Conservation (phyloP, 1,140 invertebrate genomes). For the Drosophila pachea region DNA sequence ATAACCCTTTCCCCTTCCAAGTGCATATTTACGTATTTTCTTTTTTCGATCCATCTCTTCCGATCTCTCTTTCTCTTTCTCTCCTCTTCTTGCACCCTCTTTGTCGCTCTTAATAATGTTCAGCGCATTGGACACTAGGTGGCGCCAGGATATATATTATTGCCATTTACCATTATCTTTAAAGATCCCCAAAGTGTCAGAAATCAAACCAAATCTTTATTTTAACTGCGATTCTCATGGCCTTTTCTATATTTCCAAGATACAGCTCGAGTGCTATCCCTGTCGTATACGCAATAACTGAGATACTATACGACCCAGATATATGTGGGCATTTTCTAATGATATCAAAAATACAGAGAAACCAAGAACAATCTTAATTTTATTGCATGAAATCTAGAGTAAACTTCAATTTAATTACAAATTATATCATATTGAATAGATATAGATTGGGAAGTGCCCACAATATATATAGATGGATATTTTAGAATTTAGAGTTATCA, state of each 20-base stretch:
- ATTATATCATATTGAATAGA: background rate
- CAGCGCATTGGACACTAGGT: conserved; percentile 61
- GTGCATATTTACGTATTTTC: conserved; percentile 26
- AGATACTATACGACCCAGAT: background rate
- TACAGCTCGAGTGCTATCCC: conserved; percentile 4
- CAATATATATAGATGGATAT: background rate
- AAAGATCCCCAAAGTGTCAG: background rate
- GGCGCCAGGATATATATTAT: conserved; percentile 33
- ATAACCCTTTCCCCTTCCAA: conserved; percentile 1
- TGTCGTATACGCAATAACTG: background rate
- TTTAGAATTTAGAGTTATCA: background rate
- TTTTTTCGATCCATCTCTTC: conserved; percentile 35
- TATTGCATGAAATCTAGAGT: background rate
- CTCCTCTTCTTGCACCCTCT: background rate
- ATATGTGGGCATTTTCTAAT: background rate
- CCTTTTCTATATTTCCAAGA: background rate
- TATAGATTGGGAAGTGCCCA: background rate
- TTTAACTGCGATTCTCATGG: conserved; percentile 39
- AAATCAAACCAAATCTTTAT: conserved; percentile 13
- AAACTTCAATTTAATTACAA: background rate
- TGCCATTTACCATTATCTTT: conserved; percentile 18
- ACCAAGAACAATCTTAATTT: background rate
- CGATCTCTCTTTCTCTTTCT: conserved; percentile 8
- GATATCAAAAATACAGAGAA: background rate
- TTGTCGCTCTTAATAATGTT: conserved; percentile 33